Percentiles rank a stretch among this genome's conserved stretches.
Conservation (phyloP, 1,140 invertebrate genomes). For the Acromyrmex charruanus region DNA sequence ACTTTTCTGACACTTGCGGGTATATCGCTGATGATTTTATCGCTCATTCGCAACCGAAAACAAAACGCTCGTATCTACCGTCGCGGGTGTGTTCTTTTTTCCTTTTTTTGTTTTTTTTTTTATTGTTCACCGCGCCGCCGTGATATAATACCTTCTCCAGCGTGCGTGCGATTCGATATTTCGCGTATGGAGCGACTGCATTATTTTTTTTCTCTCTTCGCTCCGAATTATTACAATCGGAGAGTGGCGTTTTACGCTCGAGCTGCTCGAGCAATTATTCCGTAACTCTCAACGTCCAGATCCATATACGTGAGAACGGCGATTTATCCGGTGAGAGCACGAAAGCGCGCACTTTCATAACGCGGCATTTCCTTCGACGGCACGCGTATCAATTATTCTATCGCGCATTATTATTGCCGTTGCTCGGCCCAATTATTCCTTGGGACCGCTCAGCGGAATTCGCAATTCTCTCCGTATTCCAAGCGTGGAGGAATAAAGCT, state of each 20-base stretch:
- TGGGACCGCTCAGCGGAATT: constrained; percentile 22
- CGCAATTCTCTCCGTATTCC: constrained; percentile 26
- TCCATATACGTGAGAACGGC: constrained; percentile 9
- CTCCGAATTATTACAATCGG: constrained; percentile 1
- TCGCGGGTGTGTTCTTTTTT: neutral
- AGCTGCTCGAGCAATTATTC: constrained; percentile 30
- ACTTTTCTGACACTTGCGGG: neutral
- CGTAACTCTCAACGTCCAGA: constrained; percentile 29
- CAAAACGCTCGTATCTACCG: constrained; percentile 36
- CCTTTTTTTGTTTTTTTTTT: constrained; percentile 26
- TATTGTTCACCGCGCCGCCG: constrained; percentile 8
- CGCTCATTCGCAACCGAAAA: constrained; percentile 52
- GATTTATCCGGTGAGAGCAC: constrained; percentile 41
- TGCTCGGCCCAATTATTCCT: constrained; percentile 48
- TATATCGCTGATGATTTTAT: constrained; percentile 41
- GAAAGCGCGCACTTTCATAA: constrained; percentile 48
- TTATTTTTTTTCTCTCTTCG: neutral
- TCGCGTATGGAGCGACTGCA: neutral
- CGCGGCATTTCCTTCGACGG: constrained; percentile 51
- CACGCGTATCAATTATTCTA: constrained; percentile 40
- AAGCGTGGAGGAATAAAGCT: constrained; percentile 31
- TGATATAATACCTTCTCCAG: constrained; percentile 12
- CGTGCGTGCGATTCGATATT: constrained; percentile 23
- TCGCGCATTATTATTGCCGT: constrained; percentile 43
- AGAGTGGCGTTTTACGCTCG: constrained; percentile 13